Conservation (phyloP, 2,113 vertebrate genomes). For the Nothoprocta pentlandii region DNA sequence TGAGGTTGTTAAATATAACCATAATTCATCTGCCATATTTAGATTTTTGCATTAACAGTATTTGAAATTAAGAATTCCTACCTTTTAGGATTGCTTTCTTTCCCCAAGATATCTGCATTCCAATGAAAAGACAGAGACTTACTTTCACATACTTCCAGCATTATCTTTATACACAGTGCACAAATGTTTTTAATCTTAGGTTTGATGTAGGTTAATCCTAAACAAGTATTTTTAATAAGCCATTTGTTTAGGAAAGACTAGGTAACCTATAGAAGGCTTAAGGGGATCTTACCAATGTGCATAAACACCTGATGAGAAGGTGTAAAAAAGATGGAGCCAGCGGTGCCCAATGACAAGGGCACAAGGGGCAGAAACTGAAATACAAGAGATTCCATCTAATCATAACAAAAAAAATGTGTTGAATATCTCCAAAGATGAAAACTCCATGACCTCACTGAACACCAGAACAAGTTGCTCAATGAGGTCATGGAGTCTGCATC, state of each 20-base stretch:
- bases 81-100: background rate
- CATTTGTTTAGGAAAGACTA: background rate
- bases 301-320: background rate
- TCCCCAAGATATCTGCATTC: background rate
- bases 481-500: background rate
- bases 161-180: background rate
- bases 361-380: background rate
- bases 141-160: background rate
- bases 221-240: slow-evolving; percentile 35
- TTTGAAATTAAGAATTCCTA: background rate
- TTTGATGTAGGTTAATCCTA: background rate
- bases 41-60: background rate
- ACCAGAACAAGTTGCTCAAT: background rate
- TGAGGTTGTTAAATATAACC: background rate
- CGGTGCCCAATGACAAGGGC: background rate
- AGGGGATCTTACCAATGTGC: background rate
- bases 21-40: slow-evolving; percentile 25
- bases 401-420: too few relatives aligned
- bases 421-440: too few relatives aligned
- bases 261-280: background rate
- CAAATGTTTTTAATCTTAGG: slow-evolving; percentile 23
- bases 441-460: too few relatives aligned
- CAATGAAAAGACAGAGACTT: background rate
- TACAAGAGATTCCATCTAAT: background rate
- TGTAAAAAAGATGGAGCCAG: background rate